Conservation (phyloP, 2,888 invertebrate species). For the Drosophila parthenogenetica region DNA sequence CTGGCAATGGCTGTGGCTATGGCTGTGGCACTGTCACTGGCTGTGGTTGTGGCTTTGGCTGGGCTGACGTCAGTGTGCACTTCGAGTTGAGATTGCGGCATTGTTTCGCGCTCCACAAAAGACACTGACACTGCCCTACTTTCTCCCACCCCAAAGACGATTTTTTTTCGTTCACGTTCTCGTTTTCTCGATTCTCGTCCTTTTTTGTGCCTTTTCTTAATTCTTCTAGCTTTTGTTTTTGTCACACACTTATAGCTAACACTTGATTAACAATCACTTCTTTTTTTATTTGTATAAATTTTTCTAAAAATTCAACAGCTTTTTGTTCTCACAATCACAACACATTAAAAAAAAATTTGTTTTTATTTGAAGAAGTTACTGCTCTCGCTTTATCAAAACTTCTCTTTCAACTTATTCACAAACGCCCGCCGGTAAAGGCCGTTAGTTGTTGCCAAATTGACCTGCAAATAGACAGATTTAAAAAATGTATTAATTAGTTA, state of each 20-base stretch:
- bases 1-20: conserved; percentile 36
- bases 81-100: conserved; percentile 55
- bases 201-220: background rate
- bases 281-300: conserved; percentile 23
- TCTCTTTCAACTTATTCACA: background rate
- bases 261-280: conserved; percentile 35
- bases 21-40: conserved; percentile 19
- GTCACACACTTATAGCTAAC: conserved; percentile 12
- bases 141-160: conserved; percentile 18
- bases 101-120: conserved; percentile 55
- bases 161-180: background rate
- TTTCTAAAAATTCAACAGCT: conserved; percentile 37
- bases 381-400: conserved; percentile 19
- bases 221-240: background rate
- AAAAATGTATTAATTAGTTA: background rate
- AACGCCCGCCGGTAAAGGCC: conserved; percentile 14
- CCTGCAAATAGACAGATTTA: conserved; percentile 30
- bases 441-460: conserved; percentile 24
- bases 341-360: conserved; percentile 19
- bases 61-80: conserved; percentile 56
- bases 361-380: background rate
- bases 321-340: conserved; percentile 32
- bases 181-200: background rate
- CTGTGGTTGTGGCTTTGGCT: conserved; percentile 33
- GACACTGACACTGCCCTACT: conserved; percentile 43